These are phyloP conservation scores for Vidua chalybeata DNA, from an alignment of 2,113 vertebrate genomes.

Conservation along the genomic window DNA sequence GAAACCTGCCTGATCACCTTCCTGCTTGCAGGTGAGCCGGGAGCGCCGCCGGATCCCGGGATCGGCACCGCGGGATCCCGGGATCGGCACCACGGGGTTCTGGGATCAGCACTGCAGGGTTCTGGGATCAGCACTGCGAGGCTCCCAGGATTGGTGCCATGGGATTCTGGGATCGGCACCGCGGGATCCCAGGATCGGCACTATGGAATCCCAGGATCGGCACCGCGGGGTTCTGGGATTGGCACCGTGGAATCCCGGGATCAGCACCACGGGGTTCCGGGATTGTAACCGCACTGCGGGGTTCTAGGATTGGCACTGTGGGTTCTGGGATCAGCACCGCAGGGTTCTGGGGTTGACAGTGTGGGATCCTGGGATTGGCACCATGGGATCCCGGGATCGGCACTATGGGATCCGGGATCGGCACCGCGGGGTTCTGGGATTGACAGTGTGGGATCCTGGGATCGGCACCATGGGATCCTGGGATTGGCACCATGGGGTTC, in stretches of 20 bases:
- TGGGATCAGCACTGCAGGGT: neutral
- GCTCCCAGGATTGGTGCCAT: too few species aligned
- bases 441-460: too few species aligned
- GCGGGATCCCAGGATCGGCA: accelerated
- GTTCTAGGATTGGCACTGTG: accelerated
- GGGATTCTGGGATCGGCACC: too few species aligned
- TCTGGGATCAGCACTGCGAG: too few species aligned
- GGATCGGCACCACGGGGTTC: neutral
- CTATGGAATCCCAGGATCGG: neutral
- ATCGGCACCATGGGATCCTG: too few species aligned
- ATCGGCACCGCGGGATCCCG: too few species aligned
- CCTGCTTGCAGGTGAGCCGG: slow-evolving; percentile 86
- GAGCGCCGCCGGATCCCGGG: neutral
- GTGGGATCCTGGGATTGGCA: neutral
- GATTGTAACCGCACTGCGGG: neutral
- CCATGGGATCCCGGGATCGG: too few species aligned
- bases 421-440: too few species aligned
- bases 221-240: accelerated
- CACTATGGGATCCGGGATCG: too few species aligned
- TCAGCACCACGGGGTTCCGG: neutral
- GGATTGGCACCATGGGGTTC: too few species aligned
- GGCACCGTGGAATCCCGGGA: too few species aligned
- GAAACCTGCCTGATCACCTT: slow-evolving; percentile 99
- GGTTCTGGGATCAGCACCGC: too few species aligned
- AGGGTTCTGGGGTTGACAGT: accelerated